Conservation (phyloP, 2,888 invertebrate genomes). For the Himalopsyche kuldschensis region DNA sequence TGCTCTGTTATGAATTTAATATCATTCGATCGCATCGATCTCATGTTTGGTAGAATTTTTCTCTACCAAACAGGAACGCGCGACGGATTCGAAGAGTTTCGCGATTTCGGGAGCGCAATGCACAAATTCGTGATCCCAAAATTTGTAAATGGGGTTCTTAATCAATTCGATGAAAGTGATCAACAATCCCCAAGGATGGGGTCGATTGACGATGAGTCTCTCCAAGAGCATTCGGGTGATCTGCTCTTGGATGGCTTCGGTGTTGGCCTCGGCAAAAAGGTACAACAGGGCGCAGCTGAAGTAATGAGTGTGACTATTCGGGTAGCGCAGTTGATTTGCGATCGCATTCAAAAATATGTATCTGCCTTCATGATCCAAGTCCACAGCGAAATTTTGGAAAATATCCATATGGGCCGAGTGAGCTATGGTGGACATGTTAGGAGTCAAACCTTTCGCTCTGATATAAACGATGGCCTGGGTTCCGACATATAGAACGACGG, state of each 20-base stretch:
- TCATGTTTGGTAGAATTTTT: constrained; percentile 69
- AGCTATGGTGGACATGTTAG: constrained; percentile 96
- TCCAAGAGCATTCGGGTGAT: constrained; percentile 96
- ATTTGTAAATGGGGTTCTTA: constrained; percentile 97
- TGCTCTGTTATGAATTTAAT: not conserved
- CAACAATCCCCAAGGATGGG: constrained; percentile 98
- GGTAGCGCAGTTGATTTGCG: constrained; percentile 97
- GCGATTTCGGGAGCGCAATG: constrained; percentile 99
- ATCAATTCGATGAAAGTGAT: constrained; percentile 99
- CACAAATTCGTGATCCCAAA: constrained; percentile 99
- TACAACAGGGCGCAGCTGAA: constrained; percentile 97
- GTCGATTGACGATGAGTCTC: constrained; percentile 94
- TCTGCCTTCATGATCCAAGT: constrained; percentile 96
- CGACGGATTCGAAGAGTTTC: constrained; percentile 97
- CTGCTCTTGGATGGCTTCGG: constrained; percentile 97
- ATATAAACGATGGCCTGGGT: constrained; percentile 94
- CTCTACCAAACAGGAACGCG: constrained; percentile 91
- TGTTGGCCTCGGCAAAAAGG: constrained; percentile 95
- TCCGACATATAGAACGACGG: constrained; percentile 95
- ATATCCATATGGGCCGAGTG: constrained; percentile 99
- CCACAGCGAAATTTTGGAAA: constrained; percentile 97
- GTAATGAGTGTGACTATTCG: constrained; percentile 99
- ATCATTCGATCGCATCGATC: constrained; percentile 69
- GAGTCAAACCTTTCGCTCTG: constrained; percentile 85
- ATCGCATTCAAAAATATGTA: constrained; percentile 98